Evolutionary conservation across 2,888 invertebrate species (phyloP), one percentile per base, ranked within the genome.

Genomic region (Dorcus parallelipipedus): DNA sequence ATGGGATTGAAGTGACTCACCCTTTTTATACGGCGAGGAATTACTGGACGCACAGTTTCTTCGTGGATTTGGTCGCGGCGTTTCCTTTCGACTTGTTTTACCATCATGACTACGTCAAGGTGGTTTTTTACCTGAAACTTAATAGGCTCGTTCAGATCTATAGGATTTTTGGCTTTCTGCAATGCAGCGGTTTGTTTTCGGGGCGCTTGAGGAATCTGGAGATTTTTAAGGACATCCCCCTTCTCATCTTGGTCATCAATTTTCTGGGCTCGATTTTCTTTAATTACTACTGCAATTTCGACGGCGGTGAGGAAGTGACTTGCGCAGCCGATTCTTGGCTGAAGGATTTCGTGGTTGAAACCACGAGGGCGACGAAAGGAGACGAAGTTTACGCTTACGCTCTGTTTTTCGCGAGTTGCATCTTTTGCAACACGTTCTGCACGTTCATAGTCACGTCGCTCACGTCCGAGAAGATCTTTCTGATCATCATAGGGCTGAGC

Each of bases 21-120:
- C 71, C 71, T 1, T 54, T 67, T 41, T 54, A 57, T n/a, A 69
- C 69, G 3, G 63, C 66, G 0, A 45, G 51, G 4, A 33, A 71
- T 53, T 71, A 70, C 56, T 67, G 68, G 64, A 66, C 54, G n/a
- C 61, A 66, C 26, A 61, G 61, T 7, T 67, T 71, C 17, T 23
- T 67, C 8, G 39, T 67, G 2, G 71, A 71, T 49, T 23, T 70
- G 2, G 26, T 69, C 9, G 65, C 63, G 2, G 59, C 60, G 8
- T 9, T 69, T 6, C 71, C 71, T 5, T 54, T 70, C 8, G 66
- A 68, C 38, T 23, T 61, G 4, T 33, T 33, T 33, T 45, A 48
- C 59, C 9, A 3, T 5, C 52, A 52, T 4, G 33, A 20, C n/a
- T 33, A 41, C n/a, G 33, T 9, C 20, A 40, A 10, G 9, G 3